A percentile compares a stretch with the other conserved stretches of the same genome.
phyloP scores from a whole-genome alignment of 2,888 invertebrate species.

The Dynastes hyllus region DNA sequence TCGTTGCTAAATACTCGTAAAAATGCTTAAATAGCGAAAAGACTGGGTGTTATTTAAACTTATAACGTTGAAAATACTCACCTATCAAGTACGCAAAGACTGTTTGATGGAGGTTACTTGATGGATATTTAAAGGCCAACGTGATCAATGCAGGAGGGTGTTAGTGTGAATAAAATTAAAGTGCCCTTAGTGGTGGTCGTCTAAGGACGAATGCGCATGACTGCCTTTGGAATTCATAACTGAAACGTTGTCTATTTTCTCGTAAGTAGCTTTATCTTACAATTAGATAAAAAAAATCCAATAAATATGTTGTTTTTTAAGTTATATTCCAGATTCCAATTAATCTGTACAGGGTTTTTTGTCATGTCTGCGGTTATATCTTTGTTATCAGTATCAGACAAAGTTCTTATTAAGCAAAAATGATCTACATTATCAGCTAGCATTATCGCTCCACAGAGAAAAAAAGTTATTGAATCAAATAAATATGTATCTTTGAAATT shows the following conservation, averaged over 20 bases:
- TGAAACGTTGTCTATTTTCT: conserved; percentile 1
- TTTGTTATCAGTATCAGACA: too few species aligned
- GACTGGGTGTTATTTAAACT: background rate
- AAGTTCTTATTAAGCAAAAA: too few species aligned
- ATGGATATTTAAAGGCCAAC: background rate
- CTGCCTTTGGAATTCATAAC: background rate
- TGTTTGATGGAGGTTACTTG: background rate
- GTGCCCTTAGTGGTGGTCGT: conserved; percentile 23
- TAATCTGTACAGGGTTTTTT: too few species aligned
- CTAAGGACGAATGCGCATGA: conserved; percentile 19
- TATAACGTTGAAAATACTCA: background rate
- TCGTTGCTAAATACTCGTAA: background rate
- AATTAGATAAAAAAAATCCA: too few species aligned
- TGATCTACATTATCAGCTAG: too few species aligned
- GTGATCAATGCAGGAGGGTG: background rate
- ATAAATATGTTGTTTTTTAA: too few species aligned
- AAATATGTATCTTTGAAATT: too few species aligned
- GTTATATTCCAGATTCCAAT: too few species aligned
- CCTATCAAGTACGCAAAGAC: background rate
- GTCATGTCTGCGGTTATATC: too few species aligned
- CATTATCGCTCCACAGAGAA: too few species aligned
- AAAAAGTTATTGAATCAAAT: too few species aligned
- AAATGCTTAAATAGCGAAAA: background rate
- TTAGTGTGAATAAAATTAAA: conserved; percentile 19
- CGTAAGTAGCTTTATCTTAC: background rate